Evolutionary conservation across 2,888 invertebrate species (phyloP).

Genomic region (Apodemia hepburni): DNA sequence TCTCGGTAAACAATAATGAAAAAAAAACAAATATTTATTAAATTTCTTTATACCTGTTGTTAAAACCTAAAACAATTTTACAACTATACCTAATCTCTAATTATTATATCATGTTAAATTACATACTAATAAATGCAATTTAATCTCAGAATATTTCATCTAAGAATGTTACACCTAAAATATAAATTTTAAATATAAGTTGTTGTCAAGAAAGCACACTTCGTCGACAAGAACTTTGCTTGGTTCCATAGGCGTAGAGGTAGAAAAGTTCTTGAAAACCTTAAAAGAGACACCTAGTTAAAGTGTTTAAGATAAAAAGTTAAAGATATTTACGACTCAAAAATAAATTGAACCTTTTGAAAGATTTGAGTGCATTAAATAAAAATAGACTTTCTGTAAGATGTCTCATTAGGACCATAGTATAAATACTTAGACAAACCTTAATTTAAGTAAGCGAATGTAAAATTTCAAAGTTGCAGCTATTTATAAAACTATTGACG

Average conservation of each 20-base stretch:
- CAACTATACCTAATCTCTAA: too few relatives aligned
- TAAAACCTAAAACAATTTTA: too few relatives aligned
- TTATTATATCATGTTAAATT: too few relatives aligned
- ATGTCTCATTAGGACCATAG: too few relatives aligned
- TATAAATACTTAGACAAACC: too few relatives aligned
- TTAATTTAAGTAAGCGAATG: too few relatives aligned
- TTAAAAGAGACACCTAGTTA: not conserved
- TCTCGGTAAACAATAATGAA: not conserved
- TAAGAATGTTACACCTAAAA: not conserved
- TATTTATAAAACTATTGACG: too few relatives aligned
- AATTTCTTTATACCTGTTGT: not conserved
- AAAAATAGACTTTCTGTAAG: too few relatives aligned
- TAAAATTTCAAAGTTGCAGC: too few relatives aligned
- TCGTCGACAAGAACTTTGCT: conserved; percentile 6
- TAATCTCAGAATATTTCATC: too few relatives aligned
- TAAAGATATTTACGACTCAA: not conserved
- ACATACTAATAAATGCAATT: too few relatives aligned
- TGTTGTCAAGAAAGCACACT: not conserved
- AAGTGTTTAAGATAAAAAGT: too few relatives aligned
- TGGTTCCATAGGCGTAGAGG: not conserved
- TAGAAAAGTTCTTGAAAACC: not conserved
- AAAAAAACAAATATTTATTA: not conserved
- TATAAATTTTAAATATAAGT: conserved; percentile 1
- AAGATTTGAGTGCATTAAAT: not conserved
- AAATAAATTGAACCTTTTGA: not conserved